Conservation (phyloP, 2,113 vertebrate genomes). For the Dasyornis broadbenti region DNA sequence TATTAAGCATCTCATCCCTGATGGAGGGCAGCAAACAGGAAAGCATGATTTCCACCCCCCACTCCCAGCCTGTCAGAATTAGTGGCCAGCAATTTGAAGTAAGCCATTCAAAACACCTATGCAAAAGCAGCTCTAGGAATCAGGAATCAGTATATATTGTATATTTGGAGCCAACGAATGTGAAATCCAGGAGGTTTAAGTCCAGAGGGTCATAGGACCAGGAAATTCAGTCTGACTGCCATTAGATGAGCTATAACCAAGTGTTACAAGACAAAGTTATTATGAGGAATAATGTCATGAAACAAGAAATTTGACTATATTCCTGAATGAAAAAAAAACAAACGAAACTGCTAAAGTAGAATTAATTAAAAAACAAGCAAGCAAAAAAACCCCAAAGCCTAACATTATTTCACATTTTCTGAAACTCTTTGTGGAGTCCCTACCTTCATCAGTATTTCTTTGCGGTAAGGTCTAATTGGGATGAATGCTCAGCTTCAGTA, state of each 20-base stretch:
- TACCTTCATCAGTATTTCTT: not conserved
- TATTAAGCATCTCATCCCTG: not conserved
- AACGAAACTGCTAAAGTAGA: not conserved
- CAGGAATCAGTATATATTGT: not conserved
- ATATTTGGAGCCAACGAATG: not conserved
- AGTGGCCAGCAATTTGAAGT: not conserved
- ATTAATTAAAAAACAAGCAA: not conserved
- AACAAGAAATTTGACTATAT: not conserved
- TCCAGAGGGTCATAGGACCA: not conserved
- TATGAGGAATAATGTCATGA: not conserved
- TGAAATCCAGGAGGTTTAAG: not conserved
- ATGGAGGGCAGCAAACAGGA: not conserved
- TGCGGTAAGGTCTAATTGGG: not conserved
- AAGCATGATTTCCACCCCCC: not conserved
- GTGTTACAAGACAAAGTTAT: not conserved
- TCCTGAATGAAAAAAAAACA: not conserved
- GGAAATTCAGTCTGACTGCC: not conserved
- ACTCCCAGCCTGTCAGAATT: accelerated
- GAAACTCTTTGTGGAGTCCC: not conserved
- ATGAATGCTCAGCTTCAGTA: not conserved
- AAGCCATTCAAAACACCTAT: not conserved
- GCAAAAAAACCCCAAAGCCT: accelerated
- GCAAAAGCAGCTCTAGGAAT: not conserved
- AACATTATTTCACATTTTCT: not conserved
- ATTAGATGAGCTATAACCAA: not conserved